Evolutionary conservation across 2,888 invertebrate genomes (phyloP), one percentile per base, ranked within the genome.

Genomic region (Metopia argyrocephala): DNA sequence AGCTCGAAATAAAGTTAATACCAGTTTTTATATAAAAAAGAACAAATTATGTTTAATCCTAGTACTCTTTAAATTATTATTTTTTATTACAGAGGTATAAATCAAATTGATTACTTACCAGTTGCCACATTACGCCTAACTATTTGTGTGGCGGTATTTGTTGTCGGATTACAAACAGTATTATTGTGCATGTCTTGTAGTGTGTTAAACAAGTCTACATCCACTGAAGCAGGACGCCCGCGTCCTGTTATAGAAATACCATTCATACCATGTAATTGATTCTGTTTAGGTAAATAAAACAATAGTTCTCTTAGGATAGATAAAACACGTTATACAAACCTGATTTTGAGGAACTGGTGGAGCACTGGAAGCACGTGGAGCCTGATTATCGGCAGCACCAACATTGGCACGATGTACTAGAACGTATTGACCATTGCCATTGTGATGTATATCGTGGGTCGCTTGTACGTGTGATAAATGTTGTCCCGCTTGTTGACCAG

Each of bases 361-460:
- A 1, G 96, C 96, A 88, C 96, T 96, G 0, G 96, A 96, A 0
- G 96, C 96, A 68, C 96, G 92, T 0, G 96, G 96, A 6, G 95
- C 94, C 69, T 93, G 93, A 86, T 92, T 93, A 59, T 93, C 93
- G 70, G 92, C 92, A 9, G 92, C 89, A 61, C 90, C 91, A 46
- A 90, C 91, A 79, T 93, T 93, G 15, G 95, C 94, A 78, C 95
- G 92, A 89, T 96, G 96, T 38, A 96, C 95, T 25, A 96, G 91
- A 79, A 96, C 95, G 90, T 96, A 96, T 87, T 96, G 96, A 1
- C 95, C 95, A 76, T 95, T 87, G 61, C 89, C 89, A 74, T 89
- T 89, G 79, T 89, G 89, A 84, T 89, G 90, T 52, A 89, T 81
- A 56, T 88, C 83, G 73, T 85, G 85, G 73, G 85, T 86, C 64